Conservation (phyloP, 2,113 vertebrate species). For the Leptocoma aspasia region DNA sequence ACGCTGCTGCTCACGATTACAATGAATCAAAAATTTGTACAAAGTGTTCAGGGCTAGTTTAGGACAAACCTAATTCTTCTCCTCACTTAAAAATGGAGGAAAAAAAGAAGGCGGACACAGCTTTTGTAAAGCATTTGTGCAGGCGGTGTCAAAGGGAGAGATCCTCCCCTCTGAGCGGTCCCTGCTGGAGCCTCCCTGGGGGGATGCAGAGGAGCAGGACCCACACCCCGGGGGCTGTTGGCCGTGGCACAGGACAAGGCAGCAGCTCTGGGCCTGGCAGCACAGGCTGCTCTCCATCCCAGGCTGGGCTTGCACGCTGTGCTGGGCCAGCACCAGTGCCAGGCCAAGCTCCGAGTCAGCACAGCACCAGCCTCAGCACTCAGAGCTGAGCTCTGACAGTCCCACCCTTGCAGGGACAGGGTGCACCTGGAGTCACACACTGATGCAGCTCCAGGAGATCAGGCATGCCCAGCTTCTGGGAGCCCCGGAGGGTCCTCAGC, state of each 20-base stretch:
- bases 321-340: background rate
- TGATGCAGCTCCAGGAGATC: rapidly evolving
- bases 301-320: background rate
- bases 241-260: background rate
- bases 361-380: background rate
- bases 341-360: rapidly evolving
- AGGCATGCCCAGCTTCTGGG: background rate
- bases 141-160: background rate
- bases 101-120: rapidly evolving
- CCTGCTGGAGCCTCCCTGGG: rapidly evolving
- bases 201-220: too few relatives aligned
- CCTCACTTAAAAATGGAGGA: background rate
- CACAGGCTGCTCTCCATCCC: background rate
- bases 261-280: background rate
- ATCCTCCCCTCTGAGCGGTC: rapidly evolving
- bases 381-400: background rate
- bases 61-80: background rate
- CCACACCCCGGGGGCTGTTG: rapidly evolving
- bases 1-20: background rate
- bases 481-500: background rate
- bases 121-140: background rate
- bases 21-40: background rate
- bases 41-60: rapidly evolving
- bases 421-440: background rate
- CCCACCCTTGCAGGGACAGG: rapidly evolving